Percentiles rank a stretch among this genome's conserved stretches.
These are phyloP conservation scores for Ophioninae sp. DNA, from an alignment of 2,888 invertebrate genomes.

Conservation along the genomic window DNA sequence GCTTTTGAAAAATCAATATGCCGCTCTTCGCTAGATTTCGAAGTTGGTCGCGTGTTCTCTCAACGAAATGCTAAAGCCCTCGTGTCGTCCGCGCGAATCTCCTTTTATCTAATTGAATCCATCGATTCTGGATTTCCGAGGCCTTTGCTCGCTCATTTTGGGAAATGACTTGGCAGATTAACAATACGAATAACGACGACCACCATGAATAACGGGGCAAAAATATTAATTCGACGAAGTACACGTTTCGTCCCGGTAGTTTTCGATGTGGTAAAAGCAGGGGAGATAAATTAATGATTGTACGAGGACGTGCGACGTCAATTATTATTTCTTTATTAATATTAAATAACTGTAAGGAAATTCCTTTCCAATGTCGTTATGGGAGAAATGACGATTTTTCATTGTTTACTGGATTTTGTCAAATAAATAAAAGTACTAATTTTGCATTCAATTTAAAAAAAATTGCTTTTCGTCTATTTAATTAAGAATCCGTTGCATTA, in stretches of 20 bases:
- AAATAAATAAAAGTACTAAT: background rate
- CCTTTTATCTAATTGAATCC: slow-evolving; percentile 39
- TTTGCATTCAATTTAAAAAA: background rate
- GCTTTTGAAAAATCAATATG: slow-evolving; percentile 39
- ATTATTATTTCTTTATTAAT: background rate
- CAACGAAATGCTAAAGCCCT: slow-evolving; percentile 14
- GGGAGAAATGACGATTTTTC: background rate
- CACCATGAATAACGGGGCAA: background rate
- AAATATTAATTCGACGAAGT: background rate
- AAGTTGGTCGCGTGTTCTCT: slow-evolving; percentile 37
- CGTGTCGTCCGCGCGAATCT: slow-evolving; percentile 26
- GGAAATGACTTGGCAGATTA: background rate
- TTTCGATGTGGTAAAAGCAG: background rate
- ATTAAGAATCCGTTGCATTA: too few species aligned
- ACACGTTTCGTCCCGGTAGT: background rate
- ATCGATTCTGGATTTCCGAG: slow-evolving; percentile 23
- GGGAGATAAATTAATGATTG: background rate
- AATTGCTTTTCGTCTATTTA: too few species aligned
- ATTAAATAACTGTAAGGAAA: background rate
- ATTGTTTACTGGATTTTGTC: background rate
- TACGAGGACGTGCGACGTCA: background rate
- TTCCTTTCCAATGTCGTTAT: background rate
- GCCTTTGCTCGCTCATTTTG: background rate
- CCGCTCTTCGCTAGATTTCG: slow-evolving; percentile 28
- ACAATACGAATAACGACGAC: background rate